These are phyloP conservation scores for Bovichtus variegatus DNA, from an alignment of 2,797 vertebrate species.

Conservation along the genomic window DNA sequence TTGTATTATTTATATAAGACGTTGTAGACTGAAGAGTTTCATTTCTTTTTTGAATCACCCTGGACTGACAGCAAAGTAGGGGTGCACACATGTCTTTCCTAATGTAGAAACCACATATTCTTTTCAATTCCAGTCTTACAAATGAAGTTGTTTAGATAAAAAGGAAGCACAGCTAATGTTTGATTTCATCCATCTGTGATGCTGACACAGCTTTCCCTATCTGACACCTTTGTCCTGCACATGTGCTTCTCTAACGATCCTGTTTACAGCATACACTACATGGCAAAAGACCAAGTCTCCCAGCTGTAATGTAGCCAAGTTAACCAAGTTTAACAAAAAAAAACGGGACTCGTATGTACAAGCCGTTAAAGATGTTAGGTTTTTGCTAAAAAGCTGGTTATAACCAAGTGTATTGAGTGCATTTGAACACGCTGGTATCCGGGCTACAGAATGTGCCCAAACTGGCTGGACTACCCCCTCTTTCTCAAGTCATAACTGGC, in stretches of 20 bases:
- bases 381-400: background rate
- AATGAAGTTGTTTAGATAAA: background rate
- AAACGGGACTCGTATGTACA: background rate
- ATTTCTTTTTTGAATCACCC: constrained; percentile 1
- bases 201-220: background rate
- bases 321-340: background rate
- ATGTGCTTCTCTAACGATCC: background rate
- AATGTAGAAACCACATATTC: background rate
- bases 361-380: background rate
- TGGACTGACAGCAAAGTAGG: background rate
- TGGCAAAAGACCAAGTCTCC: background rate
- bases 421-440: background rate
- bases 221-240: background rate
- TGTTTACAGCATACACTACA: background rate
- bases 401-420: background rate
- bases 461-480: constrained; percentile 50
- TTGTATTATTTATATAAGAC: constrained; percentile 1
- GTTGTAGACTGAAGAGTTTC: background rate
- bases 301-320: background rate
- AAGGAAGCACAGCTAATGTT: background rate
- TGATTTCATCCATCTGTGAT: background rate
- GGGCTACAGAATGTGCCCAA: constrained; percentile 57
- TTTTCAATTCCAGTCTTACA: background rate
- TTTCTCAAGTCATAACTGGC: constrained; percentile 23
- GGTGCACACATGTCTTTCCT: background rate